phyloP scores from a whole-genome alignment of 2,888 invertebrate species.

The Lepas anatifera region DNA sequence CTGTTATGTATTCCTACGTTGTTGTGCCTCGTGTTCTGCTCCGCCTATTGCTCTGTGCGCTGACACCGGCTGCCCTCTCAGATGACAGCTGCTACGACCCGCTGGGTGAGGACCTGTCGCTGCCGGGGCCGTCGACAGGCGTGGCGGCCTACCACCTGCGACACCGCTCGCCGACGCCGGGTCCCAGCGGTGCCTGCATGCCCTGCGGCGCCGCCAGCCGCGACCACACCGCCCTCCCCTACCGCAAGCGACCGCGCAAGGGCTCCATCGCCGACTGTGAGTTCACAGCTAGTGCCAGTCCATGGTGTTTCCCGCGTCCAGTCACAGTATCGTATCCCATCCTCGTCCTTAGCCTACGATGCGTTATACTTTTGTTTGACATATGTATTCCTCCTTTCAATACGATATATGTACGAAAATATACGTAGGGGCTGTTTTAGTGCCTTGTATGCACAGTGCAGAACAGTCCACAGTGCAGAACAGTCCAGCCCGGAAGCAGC shows the following conservation, averaged over 20 bases:
- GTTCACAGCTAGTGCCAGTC: background rate
- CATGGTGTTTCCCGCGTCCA: background rate
- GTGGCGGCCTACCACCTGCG: slow-evolving; percentile 1
- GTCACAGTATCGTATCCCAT: too few relatives aligned
- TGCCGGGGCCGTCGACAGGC: background rate
- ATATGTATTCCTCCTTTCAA: too few relatives aligned
- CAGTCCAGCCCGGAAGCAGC: too few relatives aligned
- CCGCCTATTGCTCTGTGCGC: too few relatives aligned
- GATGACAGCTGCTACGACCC: background rate
- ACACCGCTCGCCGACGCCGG: background rate
- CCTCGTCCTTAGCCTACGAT: too few relatives aligned
- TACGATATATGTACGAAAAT: too few relatives aligned
- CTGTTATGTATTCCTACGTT: too few relatives aligned
- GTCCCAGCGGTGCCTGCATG: background rate
- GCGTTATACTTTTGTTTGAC: too few relatives aligned
- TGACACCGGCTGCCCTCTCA: background rate
- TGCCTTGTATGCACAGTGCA: too few relatives aligned
- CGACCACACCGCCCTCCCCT: background rate
- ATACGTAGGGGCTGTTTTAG: too few relatives aligned
- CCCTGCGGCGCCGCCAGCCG: slow-evolving; percentile 4
- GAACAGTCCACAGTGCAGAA: too few relatives aligned
- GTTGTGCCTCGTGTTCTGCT: too few relatives aligned
- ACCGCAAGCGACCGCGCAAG: slow-evolving; percentile 5
- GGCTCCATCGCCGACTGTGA: background rate
- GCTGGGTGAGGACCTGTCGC: slow-evolving; percentile 3